Conservation (phyloP, 2,797 vertebrate genomes). For the Hemitrygon akajei region DNA sequence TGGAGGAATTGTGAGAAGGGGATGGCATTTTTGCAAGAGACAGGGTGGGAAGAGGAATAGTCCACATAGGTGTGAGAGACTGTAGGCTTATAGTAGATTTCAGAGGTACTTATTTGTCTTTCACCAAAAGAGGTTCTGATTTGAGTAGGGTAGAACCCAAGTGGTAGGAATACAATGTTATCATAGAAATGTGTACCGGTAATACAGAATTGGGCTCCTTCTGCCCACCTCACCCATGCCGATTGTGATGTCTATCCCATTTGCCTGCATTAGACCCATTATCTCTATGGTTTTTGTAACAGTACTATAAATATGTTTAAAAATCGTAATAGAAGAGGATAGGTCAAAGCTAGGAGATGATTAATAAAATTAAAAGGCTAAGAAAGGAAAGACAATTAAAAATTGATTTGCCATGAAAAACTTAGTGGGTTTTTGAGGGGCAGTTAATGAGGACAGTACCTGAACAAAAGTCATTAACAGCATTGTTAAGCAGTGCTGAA, state of each 20-base stretch:
- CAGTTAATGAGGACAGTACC: not conserved
- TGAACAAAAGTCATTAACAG: not conserved
- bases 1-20: too few species aligned
- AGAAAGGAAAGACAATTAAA: not conserved
- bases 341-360: not conserved
- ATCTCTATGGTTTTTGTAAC: too few species aligned
- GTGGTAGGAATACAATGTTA: not conserved
- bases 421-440: not conserved
- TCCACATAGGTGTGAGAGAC: too few species aligned
- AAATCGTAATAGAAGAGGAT: not conserved
- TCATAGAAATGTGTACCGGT: too few species aligned
- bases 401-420: not conserved
- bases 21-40: too few species aligned
- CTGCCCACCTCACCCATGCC: too few species aligned
- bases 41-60: too few species aligned
- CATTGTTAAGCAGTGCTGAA: not conserved
- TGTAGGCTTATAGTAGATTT: too few species aligned
- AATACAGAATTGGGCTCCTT: too few species aligned
- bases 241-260: too few species aligned
- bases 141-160: not conserved
- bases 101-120: not conserved
- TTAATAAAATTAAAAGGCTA: not conserved
- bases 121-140: not conserved
- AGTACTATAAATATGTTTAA: too few species aligned
- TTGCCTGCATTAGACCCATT: too few species aligned